A percentile compares a stretch with the other conserved stretches of the same genome.
Evolutionary conservation across 2,797 vertebrate species (phyloP).

Genomic region (Myiotriccus ornatus): DNA sequence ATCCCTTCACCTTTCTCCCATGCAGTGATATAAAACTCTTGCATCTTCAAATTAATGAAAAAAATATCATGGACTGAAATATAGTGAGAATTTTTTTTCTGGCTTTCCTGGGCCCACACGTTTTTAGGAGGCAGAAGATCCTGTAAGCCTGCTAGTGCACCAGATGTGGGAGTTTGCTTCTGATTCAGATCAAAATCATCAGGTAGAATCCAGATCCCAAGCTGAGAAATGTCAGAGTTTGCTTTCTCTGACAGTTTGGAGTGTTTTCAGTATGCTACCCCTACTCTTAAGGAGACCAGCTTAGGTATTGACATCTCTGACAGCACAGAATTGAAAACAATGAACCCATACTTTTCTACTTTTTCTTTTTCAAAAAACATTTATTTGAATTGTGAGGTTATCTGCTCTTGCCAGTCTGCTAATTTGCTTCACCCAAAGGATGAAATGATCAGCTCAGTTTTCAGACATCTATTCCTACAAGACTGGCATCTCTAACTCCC

Average conservation of each 20-base stretch:
- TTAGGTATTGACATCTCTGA: conserved; percentile 47
- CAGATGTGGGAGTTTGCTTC: conserved; percentile 68
- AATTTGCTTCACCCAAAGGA: background rate
- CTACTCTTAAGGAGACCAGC: conserved; percentile 37
- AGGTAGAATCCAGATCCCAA: conserved; percentile 63
- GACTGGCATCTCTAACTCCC: background rate
- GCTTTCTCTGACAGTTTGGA: conserved; percentile 55
- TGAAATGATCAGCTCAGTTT: background rate
- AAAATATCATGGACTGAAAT: background rate
- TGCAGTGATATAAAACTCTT: background rate
- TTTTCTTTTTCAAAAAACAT: background rate
- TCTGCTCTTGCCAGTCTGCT: background rate
- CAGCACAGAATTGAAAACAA: background rate
- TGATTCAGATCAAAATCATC: conserved; percentile 71
- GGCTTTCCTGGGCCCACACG: conserved; percentile 19
- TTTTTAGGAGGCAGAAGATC: conserved; percentile 65
- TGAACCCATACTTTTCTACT: background rate
- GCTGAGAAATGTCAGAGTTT: conserved; percentile 61
- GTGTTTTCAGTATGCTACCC: conserved; percentile 48
- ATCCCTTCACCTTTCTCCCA: background rate
- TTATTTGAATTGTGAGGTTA: background rate
- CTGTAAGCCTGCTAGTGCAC: conserved; percentile 49
- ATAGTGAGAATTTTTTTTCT: background rate
- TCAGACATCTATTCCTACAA: background rate
- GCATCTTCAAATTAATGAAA: conserved; percentile 34